These are phyloP conservation scores for Scaptomyza montana DNA, from an alignment of 1,140 invertebrate genomes.

Conservation along the genomic window DNA sequence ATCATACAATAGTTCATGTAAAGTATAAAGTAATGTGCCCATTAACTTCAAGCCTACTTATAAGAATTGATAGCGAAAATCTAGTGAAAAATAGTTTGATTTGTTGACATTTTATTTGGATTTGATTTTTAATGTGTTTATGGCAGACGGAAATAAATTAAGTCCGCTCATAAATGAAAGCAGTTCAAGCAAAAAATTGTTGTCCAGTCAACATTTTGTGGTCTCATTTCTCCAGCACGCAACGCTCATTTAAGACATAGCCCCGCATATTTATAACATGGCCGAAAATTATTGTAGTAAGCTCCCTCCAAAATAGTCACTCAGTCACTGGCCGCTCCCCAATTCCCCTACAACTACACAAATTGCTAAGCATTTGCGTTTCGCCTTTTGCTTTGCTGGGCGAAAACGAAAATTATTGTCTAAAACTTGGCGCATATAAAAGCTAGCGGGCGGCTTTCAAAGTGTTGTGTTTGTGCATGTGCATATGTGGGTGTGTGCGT, in stretches of 20 bases:
- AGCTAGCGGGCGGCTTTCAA: slow-evolving; percentile 63
- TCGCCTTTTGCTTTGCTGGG: slow-evolving; percentile 58
- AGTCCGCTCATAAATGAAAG: slow-evolving; percentile 76
- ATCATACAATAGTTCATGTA: too few relatives aligned
- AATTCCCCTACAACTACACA: not conserved
- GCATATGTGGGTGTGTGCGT: slow-evolving; percentile 30
- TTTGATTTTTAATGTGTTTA: slow-evolving; percentile 14
- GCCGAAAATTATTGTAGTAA: slow-evolving; percentile 43
- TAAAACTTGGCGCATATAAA: slow-evolving; percentile 76
- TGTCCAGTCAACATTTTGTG: slow-evolving; percentile 53
- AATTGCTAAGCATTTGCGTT: slow-evolving; percentile 64
- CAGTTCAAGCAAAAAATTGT: slow-evolving; percentile 54
- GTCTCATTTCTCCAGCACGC: slow-evolving; percentile 12
- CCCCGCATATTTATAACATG: slow-evolving; percentile 60
- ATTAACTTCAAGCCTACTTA: too few relatives aligned
- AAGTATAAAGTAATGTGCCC: too few relatives aligned
- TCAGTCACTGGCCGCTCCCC: not conserved
- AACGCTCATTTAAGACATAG: slow-evolving; percentile 24
- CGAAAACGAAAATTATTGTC: slow-evolving; percentile 73
- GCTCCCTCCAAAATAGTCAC: slow-evolving; percentile 7
- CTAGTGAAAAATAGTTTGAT: slow-evolving; percentile 13
- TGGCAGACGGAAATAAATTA: slow-evolving; percentile 68
- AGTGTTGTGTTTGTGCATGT: slow-evolving; percentile 8
- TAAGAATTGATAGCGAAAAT: not conserved
- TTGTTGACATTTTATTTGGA: slow-evolving; percentile 32